phyloP scores from a whole-genome alignment of 2,113 vertebrate species.

The Alligator mississippiensis region DNA sequence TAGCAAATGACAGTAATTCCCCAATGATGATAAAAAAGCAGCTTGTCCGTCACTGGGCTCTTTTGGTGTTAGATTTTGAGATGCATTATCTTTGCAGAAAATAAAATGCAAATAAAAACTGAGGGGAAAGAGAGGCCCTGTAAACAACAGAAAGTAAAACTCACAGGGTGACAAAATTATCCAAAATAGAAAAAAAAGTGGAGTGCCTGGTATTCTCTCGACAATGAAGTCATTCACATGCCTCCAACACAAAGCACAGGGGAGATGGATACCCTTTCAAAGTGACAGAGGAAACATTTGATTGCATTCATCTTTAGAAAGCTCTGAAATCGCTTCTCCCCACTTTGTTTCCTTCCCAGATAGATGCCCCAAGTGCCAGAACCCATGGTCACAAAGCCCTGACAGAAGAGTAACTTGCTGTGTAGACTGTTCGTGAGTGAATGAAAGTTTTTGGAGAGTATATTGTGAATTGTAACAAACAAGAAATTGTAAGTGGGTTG shows the following conservation, averaged over 20 bases:
- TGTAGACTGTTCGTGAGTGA: not conserved
- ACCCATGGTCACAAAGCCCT: not conserved
- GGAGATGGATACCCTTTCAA: not conserved
- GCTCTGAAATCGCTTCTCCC: not conserved
- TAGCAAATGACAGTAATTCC: constrained; percentile 36
- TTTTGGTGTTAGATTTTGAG: constrained; percentile 26
- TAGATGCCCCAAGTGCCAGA: not conserved
- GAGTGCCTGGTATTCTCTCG: not conserved
- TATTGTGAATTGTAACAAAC: not conserved
- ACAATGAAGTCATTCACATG: rapidly evolving
- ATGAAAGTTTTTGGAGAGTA: not conserved
- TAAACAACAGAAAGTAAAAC: constrained; percentile 22
- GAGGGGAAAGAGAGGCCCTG: not conserved
- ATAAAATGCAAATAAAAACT: not conserved
- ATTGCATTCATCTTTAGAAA: not conserved
- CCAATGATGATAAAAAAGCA: constrained; percentile 30
- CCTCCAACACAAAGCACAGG: not conserved
- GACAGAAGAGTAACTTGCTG: not conserved
- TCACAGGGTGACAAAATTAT: not conserved
- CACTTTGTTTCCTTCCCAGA: not conserved
- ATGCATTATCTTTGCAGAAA: constrained; percentile 13
- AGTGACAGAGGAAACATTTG: not conserved
- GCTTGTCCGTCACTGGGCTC: constrained; percentile 32
- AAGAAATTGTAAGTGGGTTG: not conserved
- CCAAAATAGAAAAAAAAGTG: not conserved